Evolutionary conservation across 2,888 invertebrate species (phyloP), one percentile per base, ranked within the genome.

Genomic region (Orthosia incerta): DNA sequence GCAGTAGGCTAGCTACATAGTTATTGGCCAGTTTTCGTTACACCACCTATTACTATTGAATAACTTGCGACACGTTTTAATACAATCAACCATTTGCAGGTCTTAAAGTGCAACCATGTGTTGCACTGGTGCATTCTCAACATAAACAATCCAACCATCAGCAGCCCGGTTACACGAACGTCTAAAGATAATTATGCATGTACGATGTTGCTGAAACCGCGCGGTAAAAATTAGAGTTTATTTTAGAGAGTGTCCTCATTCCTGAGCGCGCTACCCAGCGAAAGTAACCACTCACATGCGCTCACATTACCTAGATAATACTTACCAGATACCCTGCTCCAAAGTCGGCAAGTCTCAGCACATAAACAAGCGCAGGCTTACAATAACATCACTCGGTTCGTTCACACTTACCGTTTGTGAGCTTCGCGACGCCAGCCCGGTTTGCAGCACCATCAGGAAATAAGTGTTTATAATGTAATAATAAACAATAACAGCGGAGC

Each of bases 171-270:
- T 72, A 80, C 71, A 71, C 65, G n/a, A 70, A 75, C 64, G 46
- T 83, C 76, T 78, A 86, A 70, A 86, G 79, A 86, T 85, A 9
- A 31, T 31, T 39, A 80, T 75, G 67, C 76, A 73, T 74, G 74
- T 64, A 74, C 76, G 69, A 83, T 78, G 81, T 74, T 80, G 86
- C 89, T 89, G 88, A 91, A 90, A 89, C 88, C 78, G 77, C 74
- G 88, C 90, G 88, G 87, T 91, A 93, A 94, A 94, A 94, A 94
- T 89, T 89, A 76, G 84, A 84, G 93, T 90, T 93, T 94, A 94
- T 94, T 93, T 93, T 94, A 92, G 92, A 94, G 91, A 92, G 87
- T 89, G 91, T 89, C 94, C 95, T 92, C 95, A 94, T 95, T 95
- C 90, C 89, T 89, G 87, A 88, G 89, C 88, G 89, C 88, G 86